Evolutionary conservation across 2,888 invertebrate genomes (phyloP), one percentile per base, ranked within the genome.

Genomic region (Metacarcinus magister): DNA sequence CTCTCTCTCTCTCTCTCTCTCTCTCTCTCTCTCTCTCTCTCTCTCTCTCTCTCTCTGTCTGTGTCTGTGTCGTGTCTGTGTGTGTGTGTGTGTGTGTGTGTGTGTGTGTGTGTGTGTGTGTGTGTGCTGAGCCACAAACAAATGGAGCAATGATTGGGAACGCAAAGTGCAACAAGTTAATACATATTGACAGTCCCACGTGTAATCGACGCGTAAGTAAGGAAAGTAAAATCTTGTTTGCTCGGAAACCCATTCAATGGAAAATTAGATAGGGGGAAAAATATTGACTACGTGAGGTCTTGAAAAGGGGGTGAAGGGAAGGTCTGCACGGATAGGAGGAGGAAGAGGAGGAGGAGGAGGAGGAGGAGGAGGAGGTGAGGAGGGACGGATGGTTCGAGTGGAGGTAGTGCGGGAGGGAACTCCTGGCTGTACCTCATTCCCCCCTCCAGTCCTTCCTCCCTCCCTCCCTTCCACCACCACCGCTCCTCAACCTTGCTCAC

Each of bases 401-500:
- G 43, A 13, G n/a, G n/a, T 13, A n/a, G 60, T 39, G 28, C 32
- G 82, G 46, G 60, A n/a, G 54, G 60, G 94, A 28, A 60, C 67
- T 82, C 60, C 91, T 94, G 90, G 67, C 95, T 39, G 75, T 87
- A n/a, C 92, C 94, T 96, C 94, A 54, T 46, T 89, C 87, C 23
- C 23, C 46, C 94, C 60, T 82, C 60, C 28, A 28, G 23, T 39
- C 54, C 89, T 60, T 44, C 32, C 60, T 43, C 32, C 95, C 54
- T 82, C 23, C 82, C 54, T 94, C 46, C 44, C 94, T 16, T 19
- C 92, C 92, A 46, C 75, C 87, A 28, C 75, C 19, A 75, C 91
- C 60, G 2, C 92, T 67, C 60, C 60, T 60, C 95, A 32, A 28
- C 92, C 93, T 48, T 28, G 39, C 94, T 39, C 95, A 93, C 94